Evolutionary conservation across 2,797 vertebrate genomes (phyloP), one percentile per base, ranked within the genome.

Genomic region (Acanthis flammea): DNA sequence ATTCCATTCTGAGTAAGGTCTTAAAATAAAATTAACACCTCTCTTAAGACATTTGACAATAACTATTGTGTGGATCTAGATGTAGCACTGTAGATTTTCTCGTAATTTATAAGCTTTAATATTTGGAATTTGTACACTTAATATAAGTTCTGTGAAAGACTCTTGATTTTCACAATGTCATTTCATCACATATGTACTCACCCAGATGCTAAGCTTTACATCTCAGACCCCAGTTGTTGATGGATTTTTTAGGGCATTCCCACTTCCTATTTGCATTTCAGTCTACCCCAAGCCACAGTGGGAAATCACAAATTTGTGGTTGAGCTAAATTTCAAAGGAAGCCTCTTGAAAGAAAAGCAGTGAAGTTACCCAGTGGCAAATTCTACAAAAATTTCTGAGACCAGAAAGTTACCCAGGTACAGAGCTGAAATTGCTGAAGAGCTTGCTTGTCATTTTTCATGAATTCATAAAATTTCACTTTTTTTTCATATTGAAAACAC

Each of bases 11-110:
- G 27, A 91, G 50, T 66, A 76, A 91, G 50, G 71, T 41, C 48
- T 91, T 90, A 57, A 84, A 94, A 92, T 82, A 94, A 96, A 96
- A 94, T 86, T 82, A 94, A 74, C 4, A 27, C 28, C 31, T 81
- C 73, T 68, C 42, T 73, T 63, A 71, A 91, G 50, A 88, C 42
- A 42, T 73, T 88, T 90, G 80, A 61, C 37, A 94, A 70, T 84
- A 93, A 81, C 13, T 73, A 45, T 66, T 66, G 28, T 77, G 45
- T 24, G 39, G 79, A 79, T 97, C 93, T 95, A 86, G 76, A 86
- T 15, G 14, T 4, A 45, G 25, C n/a, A 73, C n/a, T 37, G 58
- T 12, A 44, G 7, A 54, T 50, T 70, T 83, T 63, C 37, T 53
- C 6, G 1, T 37, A 10, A 75, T 80, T 83, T 22, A 28, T 42